Conservation (phyloP, 1,140 invertebrate genomes). For the Andrena cerasifolii region DNA sequence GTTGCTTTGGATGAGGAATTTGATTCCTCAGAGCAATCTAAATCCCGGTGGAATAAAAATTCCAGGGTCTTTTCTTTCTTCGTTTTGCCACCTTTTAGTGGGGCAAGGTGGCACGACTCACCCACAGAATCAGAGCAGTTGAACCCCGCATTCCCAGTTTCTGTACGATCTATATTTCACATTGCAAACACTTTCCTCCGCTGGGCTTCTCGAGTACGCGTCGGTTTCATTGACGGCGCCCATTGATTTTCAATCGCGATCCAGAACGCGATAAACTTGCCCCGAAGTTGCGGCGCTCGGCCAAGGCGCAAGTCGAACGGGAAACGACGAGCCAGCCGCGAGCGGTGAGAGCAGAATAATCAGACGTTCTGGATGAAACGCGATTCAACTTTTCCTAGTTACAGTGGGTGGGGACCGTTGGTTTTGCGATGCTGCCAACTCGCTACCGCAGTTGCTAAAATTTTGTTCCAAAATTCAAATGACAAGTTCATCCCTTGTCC, state of each 20-base stretch:
- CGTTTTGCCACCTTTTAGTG: background rate
- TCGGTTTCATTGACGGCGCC: slow-evolving; percentile 7
- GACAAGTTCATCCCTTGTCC: background rate
- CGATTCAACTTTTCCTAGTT: background rate
- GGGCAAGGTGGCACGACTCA: background rate
- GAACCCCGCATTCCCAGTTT: background rate
- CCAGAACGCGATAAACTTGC: background rate
- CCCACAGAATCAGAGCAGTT: background rate
- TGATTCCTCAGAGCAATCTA: too few species aligned
- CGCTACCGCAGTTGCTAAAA: background rate
- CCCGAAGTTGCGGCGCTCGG: background rate
- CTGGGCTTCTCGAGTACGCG: background rate
- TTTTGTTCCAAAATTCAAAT: slow-evolving; percentile 23
- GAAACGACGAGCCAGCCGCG: slow-evolving; percentile 1
- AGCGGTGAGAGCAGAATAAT: slow-evolving; percentile 11
- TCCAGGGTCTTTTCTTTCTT: background rate
- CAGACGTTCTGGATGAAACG: background rate
- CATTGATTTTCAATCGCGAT: slow-evolving; percentile 34
- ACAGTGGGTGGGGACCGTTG: background rate
- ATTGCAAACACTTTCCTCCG: background rate
- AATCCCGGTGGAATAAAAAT: too few species aligned
- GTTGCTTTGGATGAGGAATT: too few species aligned
- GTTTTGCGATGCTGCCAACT: background rate
- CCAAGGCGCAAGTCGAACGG: background rate
- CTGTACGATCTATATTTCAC: background rate